Conservation (phyloP, 2,113 vertebrate genomes). For the Carlito syrichta region DNA sequence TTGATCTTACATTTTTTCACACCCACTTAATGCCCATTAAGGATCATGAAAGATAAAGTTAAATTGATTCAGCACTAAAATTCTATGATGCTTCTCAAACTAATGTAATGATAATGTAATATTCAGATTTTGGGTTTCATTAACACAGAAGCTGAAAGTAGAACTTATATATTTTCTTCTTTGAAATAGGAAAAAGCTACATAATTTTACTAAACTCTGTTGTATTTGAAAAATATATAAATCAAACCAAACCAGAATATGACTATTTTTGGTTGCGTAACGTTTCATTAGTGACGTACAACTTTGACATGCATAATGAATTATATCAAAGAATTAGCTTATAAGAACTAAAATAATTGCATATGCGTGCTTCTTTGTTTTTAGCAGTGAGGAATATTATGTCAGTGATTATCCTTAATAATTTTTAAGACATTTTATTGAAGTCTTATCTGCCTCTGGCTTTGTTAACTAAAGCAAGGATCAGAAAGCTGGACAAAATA, state of each 20-base stretch:
- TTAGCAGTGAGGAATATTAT: not conserved
- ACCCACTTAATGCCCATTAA: slow-evolving; percentile 60
- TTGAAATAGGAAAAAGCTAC: not conserved
- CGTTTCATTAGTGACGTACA: not conserved
- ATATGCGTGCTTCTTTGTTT: not conserved
- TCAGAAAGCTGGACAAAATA: not conserved
- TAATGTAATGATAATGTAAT: slow-evolving; percentile 44
- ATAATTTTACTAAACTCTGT: not conserved
- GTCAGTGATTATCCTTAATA: not conserved
- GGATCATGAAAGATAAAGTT: slow-evolving; percentile 61
- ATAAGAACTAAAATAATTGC: no score
- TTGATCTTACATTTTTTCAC: slow-evolving; percentile 51
- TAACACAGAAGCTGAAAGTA: slow-evolving; percentile 24
- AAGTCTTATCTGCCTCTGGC: not conserved
- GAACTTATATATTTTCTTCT: slow-evolving; percentile 9
- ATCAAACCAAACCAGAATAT: not conserved
- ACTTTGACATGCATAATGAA: not conserved
- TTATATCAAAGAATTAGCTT: no score
- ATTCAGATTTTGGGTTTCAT: slow-evolving; percentile 64
- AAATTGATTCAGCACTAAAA: slow-evolving; percentile 65
- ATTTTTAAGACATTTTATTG: not conserved
- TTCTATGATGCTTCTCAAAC: slow-evolving; percentile 66
- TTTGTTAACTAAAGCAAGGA: not conserved
- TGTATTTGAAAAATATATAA: not conserved
- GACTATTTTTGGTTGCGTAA: not conserved